Conservation (phyloP, 2,888 invertebrate species). For the Eilema griseolum region DNA sequence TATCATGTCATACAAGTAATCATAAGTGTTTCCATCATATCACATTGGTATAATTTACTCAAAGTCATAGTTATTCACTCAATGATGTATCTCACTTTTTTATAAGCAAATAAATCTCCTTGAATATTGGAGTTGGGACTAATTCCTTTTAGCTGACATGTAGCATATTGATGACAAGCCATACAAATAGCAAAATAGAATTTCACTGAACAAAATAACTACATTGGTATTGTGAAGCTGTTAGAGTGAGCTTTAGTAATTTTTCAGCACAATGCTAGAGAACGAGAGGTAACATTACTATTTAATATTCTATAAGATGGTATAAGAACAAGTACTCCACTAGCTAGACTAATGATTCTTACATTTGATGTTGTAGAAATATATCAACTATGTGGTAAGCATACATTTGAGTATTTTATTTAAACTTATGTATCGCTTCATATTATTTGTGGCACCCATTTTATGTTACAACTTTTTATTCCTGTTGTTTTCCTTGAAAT, state of each 20-base stretch:
- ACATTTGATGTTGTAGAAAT: slow-evolving; percentile 60
- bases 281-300: slow-evolving; percentile 60
- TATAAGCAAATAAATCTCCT: neutral
- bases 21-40: neutral
- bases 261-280: slow-evolving; percentile 65
- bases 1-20: neutral
- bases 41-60: too few relatives aligned
- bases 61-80: too few relatives aligned
- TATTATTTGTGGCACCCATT: neutral
- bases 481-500: neutral
- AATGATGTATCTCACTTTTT: too few relatives aligned
- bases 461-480: neutral
- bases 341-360: slow-evolving; percentile 8
- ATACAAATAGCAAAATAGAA: neutral
- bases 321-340: neutral
- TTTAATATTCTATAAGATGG: neutral
- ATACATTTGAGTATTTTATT: neutral
- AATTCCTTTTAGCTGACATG: too few relatives aligned
- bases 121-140: too few relatives aligned
- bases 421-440: neutral
- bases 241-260: slow-evolving; percentile 24
- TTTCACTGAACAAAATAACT: neutral
- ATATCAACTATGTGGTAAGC: slow-evolving; percentile 64
- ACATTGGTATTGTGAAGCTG: neutral
- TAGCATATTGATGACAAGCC: too few relatives aligned